Percentiles rank a stretch among this genome's conserved stretches.
These are phyloP conservation scores for Chrosomus eos DNA, from an alignment of 2,797 vertebrate species.

Conservation along the genomic window DNA sequence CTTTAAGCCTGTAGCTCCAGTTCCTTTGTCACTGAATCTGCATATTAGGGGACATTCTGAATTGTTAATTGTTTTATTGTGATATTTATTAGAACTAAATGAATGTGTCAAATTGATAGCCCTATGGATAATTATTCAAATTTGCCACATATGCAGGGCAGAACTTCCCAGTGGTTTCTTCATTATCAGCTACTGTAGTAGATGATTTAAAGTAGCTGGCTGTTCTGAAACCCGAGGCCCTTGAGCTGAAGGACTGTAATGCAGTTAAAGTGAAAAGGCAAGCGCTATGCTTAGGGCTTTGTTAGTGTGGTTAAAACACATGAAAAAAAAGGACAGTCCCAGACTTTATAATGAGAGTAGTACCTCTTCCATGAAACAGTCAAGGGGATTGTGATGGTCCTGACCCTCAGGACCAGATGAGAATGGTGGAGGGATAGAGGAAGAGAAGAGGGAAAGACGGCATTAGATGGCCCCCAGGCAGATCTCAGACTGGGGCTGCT, in stretches of 20 bases:
- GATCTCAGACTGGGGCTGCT: slow-evolving; percentile 50
- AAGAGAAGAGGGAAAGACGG: slow-evolving; percentile 31
- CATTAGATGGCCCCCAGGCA: slow-evolving; percentile 53
- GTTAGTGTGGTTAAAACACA: slow-evolving; percentile 44
- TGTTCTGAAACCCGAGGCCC: slow-evolving; percentile 36
- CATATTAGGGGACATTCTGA: background rate
- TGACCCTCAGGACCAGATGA: slow-evolving; percentile 45
- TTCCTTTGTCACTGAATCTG: background rate
- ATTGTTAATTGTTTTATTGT: background rate
- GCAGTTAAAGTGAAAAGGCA: slow-evolving; percentile 40
- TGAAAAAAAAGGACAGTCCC: slow-evolving; percentile 40
- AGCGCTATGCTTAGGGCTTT: slow-evolving; percentile 48
- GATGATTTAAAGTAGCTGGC: slow-evolving; percentile 34
- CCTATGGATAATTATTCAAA: background rate
- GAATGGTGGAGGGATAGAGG: slow-evolving; percentile 25
- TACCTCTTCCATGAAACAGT: slow-evolving; percentile 43
- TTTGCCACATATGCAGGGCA: slow-evolving; percentile 51
- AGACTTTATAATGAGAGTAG: slow-evolving; percentile 53
- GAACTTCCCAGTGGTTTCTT: slow-evolving; percentile 53
- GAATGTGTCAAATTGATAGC: background rate
- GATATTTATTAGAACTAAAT: background rate
- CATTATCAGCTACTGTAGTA: slow-evolving; percentile 43
- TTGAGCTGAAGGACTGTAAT: slow-evolving; percentile 38
- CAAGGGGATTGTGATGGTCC: slow-evolving; percentile 47
- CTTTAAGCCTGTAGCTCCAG: background rate